These are phyloP conservation scores for Eupithecia tripunctaria DNA, from an alignment of 2,888 invertebrate species.

Conservation along the genomic window DNA sequence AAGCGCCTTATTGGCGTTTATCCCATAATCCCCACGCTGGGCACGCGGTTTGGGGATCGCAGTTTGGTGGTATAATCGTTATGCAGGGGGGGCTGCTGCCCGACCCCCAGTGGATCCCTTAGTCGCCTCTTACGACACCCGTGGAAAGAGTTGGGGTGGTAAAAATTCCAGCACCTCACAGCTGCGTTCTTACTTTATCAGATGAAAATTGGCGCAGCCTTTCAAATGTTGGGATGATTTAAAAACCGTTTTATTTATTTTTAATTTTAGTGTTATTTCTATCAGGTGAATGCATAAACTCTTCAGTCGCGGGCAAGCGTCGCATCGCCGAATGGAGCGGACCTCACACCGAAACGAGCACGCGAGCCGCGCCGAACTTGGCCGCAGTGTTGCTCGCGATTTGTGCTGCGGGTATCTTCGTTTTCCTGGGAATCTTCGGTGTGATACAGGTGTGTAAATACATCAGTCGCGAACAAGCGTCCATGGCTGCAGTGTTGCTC, in stretches of 20 bases:
- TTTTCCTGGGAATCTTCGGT: conserved; percentile 89
- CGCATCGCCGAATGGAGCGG: conserved; percentile 87
- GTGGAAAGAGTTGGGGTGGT: too few relatives aligned
- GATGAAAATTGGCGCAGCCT: not conserved
- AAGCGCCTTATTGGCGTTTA: too few relatives aligned
- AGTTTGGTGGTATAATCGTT: too few relatives aligned
- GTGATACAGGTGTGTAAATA: conserved; percentile 54
- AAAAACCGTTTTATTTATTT: not conserved
- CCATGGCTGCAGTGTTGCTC: conserved; percentile 65
- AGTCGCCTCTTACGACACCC: too few relatives aligned
- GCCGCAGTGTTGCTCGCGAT: conserved; percentile 78
- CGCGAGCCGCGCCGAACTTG: conserved; percentile 75
- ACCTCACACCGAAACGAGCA: conserved; percentile 61
- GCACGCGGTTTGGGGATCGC: too few relatives aligned
- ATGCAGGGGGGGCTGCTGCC: too few relatives aligned
- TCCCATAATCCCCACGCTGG: too few relatives aligned
- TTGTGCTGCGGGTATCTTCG: conserved; percentile 87
- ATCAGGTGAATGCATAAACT: conserved; percentile 89
- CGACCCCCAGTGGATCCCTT: too few relatives aligned
- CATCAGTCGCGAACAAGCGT: conserved; percentile 89
- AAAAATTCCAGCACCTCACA: too few relatives aligned
- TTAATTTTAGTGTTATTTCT: conserved; percentile 24
- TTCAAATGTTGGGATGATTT: not conserved
- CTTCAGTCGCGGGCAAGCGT: conserved; percentile 89
- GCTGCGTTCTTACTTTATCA: too few relatives aligned